phyloP scores from a whole-genome alignment of 2,888 invertebrate genomes.

The Hipparchia sbordonii region DNA sequence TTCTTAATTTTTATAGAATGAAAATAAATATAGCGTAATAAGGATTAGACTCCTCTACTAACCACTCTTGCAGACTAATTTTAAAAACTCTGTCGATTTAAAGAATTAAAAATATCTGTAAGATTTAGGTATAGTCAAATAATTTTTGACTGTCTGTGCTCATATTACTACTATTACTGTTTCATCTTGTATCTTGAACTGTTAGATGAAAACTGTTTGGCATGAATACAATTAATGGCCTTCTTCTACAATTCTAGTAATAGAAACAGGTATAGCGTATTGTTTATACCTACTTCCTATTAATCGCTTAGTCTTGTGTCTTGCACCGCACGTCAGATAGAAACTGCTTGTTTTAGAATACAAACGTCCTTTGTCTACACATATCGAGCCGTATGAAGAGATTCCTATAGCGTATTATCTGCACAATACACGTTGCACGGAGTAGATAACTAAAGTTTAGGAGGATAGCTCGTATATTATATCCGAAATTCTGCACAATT shows the following conservation, averaged over 20 bases:
- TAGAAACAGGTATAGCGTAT: conserved; percentile 41
- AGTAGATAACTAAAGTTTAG: neutral
- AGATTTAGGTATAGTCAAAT: too few species aligned
- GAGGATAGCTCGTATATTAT: neutral
- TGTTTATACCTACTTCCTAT: conserved; percentile 28
- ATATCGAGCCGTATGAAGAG: conserved; percentile 40
- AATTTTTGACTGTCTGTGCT: too few species aligned
- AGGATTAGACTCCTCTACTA: too few species aligned
- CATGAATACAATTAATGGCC: conserved; percentile 43
- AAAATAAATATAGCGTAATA: too few species aligned
- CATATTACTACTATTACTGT: neutral
- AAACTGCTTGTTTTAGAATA: conserved; percentile 43
- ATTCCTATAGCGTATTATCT: conserved; percentile 36
- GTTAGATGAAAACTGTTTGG: conserved; percentile 37
- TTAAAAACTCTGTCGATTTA: too few species aligned
- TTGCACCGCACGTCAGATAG: conserved; percentile 27
- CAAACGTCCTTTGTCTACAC: conserved; percentile 43
- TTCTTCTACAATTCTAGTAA: conserved; percentile 37
- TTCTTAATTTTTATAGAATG: too few species aligned
- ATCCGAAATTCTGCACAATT: neutral
- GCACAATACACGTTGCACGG: conserved; percentile 24
- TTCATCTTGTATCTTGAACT: conserved; percentile 9
- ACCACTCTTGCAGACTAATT: too few species aligned
- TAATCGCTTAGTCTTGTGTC: conserved; percentile 2
- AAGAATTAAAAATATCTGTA: too few species aligned